These are phyloP conservation scores for Rotaria magnacalcarata DNA, from an alignment of 2,888 invertebrate species.

Conservation along the genomic window DNA sequence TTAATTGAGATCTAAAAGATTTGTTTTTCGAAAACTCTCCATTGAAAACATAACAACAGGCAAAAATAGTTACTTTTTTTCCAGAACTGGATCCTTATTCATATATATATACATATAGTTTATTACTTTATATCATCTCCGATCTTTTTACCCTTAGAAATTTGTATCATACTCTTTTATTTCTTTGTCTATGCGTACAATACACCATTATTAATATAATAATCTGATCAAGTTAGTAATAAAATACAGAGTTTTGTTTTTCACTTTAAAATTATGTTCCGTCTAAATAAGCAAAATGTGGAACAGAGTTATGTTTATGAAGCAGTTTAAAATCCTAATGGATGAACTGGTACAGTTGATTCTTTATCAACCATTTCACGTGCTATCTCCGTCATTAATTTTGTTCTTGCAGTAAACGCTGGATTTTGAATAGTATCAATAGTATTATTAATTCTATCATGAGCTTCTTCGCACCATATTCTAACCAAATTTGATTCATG, in stretches of 20 bases:
- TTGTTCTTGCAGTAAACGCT: constrained; percentile 39
- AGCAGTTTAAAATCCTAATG: constrained; percentile 43
- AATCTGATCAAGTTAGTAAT: neutral
- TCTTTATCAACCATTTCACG: constrained; percentile 42
- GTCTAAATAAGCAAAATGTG: too few relatives aligned
- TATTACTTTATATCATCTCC: too few relatives aligned
- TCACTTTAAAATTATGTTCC: neutral
- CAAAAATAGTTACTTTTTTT: too few relatives aligned
- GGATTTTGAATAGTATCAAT: constrained; percentile 30
- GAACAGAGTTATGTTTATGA: neutral
- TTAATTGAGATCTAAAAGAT: too few relatives aligned
- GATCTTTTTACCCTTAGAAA: too few relatives aligned
- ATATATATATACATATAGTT: too few relatives aligned
- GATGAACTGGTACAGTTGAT: constrained; percentile 44
- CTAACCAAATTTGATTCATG: constrained; percentile 75
- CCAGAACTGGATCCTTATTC: too few relatives aligned
- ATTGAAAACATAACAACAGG: too few relatives aligned
- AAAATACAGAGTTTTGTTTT: neutral
- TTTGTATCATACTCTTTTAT: too few relatives aligned
- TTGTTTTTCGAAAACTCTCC: too few relatives aligned
- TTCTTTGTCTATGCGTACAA: too few relatives aligned
- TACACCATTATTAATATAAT: neutral
- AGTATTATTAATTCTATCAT: constrained; percentile 39
- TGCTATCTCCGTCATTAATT: constrained; percentile 40
- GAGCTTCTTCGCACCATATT: constrained; percentile 73